Evolutionary conservation across 2,888 invertebrate species (phyloP).

Genomic region (Acrobasis suavella): DNA sequence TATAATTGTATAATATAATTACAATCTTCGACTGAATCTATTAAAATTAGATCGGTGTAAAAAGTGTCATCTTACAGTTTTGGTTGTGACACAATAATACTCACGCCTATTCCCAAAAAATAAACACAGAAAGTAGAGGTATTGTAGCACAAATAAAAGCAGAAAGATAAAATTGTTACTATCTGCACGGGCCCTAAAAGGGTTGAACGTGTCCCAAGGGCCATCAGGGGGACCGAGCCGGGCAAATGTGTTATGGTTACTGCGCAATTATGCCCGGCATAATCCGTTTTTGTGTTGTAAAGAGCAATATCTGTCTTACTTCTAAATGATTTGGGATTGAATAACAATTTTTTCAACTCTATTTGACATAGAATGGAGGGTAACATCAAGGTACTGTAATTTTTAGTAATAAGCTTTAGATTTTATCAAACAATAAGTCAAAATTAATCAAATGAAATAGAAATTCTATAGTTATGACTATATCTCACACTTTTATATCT

Average conservation of each 20-base stretch:
- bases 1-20: no score
- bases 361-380: not conserved
- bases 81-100: no score
- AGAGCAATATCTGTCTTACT: not conserved
- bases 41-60: no score
- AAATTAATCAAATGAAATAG: no score
- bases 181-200: slow-evolving; percentile 28
- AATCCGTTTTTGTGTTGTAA: slow-evolving; percentile 6
- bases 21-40: no score
- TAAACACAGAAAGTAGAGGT: not conserved
- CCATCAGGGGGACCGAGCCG: not conserved
- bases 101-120: not conserved
- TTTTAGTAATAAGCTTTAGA: no score
- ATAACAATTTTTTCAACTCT: not conserved
- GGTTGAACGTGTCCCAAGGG: slow-evolving; percentile 39
- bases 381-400: no score
- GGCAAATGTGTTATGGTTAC: slow-evolving; percentile 19
- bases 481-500: no score
- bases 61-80: no score
- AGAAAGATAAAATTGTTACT: slow-evolving; percentile 11
- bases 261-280: slow-evolving; percentile 14
- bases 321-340: not conserved
- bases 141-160: slow-evolving; percentile 5
- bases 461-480: no score
- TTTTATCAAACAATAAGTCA: no score